A percentile compares a stretch with the other conserved stretches of the same genome.
Evolutionary conservation across 2,888 invertebrate genomes (phyloP).

Genomic region (Melitaea athalia): DNA sequence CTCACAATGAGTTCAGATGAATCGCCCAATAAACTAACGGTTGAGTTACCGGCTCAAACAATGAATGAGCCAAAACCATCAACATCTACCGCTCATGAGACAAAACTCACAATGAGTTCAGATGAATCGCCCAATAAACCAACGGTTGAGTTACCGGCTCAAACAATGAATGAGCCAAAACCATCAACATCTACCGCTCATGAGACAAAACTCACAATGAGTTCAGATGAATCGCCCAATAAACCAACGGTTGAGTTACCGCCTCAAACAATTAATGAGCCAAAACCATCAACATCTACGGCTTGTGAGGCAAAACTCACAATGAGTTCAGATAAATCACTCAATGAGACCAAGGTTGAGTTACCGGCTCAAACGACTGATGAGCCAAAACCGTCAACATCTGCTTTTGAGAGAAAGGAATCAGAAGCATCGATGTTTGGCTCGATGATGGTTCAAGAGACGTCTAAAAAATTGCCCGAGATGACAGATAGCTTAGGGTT

Average conservation of each 20-base stretch:
- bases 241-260: too few relatives aligned
- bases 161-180: too few relatives aligned
- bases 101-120: conserved; percentile 13
- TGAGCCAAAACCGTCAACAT: neutral
- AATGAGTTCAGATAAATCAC: neutral
- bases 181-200: too few relatives aligned
- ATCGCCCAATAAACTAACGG: neutral
- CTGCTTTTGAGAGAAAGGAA: neutral
- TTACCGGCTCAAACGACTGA: too few relatives aligned
- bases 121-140: too few relatives aligned
- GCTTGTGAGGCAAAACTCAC: neutral
- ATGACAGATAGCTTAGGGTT: conserved; percentile 66
- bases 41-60: neutral
- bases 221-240: too few relatives aligned
- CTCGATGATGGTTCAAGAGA: conserved; percentile 26
- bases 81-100: conserved; percentile 26
- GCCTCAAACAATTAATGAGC: too few relatives aligned
- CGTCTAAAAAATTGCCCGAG: conserved; percentile 47
- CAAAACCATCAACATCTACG: too few relatives aligned
- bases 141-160: too few relatives aligned
- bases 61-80: conserved; percentile 37
- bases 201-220: conserved; percentile 9
- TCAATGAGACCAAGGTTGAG: too few relatives aligned
- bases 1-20: neutral
- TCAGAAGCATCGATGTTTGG: conserved; percentile 12